phyloP scores from a whole-genome alignment of 2,113 vertebrate species.

The Ochotona curzoniae region DNA sequence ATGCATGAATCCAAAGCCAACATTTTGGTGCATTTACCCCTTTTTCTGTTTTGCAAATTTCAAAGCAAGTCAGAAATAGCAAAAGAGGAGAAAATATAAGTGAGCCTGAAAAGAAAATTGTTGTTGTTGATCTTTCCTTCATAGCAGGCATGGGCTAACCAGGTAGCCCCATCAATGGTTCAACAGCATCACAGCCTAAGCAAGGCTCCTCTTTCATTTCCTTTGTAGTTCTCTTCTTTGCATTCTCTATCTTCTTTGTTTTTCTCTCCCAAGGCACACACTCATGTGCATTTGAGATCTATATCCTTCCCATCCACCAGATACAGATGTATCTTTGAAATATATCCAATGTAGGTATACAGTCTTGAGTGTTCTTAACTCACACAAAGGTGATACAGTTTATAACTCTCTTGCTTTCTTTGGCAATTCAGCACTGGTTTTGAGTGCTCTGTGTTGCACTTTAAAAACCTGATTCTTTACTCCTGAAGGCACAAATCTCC shows the following conservation, averaged over 20 bases:
- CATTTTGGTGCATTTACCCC: not conserved
- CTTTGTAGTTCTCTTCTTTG: too few relatives aligned
- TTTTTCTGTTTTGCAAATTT: not conserved
- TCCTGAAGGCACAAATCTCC: not conserved
- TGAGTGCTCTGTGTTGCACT: not conserved
- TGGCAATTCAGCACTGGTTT: not conserved
- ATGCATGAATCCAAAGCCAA: not conserved
- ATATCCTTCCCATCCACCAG: not conserved
- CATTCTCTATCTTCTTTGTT: not conserved
- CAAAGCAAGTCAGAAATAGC: not conserved
- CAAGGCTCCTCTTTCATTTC: not conserved
- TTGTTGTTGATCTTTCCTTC: not conserved
- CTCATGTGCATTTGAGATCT: not conserved
- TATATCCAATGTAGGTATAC: not conserved
- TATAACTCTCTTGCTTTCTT: not conserved
- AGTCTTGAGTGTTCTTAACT: not conserved
- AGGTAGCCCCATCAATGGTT: not conserved
- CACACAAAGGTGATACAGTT: not conserved
- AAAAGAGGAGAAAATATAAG: not conserved
- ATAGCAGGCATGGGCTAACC: too few relatives aligned
- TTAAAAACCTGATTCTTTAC: not conserved
- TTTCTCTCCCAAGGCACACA: not conserved
- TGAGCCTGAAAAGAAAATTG: not conserved
- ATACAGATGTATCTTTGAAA: not conserved
- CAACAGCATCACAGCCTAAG: not conserved